Base-by-base conservation (phyloP, 2,888 invertebrate genomes). In the Achlya flavicornis region DNA sequence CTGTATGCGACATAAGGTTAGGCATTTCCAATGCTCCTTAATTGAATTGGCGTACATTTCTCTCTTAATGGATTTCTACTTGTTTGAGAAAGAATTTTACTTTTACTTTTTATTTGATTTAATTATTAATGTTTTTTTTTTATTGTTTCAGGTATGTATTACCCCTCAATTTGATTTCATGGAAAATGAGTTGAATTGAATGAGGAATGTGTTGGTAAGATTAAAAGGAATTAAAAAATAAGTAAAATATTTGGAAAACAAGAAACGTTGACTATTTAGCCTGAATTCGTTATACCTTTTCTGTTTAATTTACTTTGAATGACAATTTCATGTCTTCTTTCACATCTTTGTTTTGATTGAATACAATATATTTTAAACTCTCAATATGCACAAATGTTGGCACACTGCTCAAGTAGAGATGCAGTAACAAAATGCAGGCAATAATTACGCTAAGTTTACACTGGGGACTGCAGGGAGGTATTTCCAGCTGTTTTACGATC, bases 401-500 rank as follows among this genome's bases (percentile, higher is more conserved):
- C 53, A 53, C 19, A 19, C 10, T 19, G n/a, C 12, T 46, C 46
- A 14, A 46, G 46, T 46, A 46, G 58, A 35, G 38, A 58, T 35
- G 35, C 41, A 16, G 38, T 38, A 16, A 43, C 43, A 26, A 14
- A 19, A 11, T 12, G 38, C 16, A 41, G 12, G 43, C 14, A 43
- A 43, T 60, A 60, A 60, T 60, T 60, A 43, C 43, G 19, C 26
- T 12, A 41, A 41, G 60, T 43, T 43, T 43, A 41, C 19, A 60
- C 26, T 12, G 53, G 35, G 35, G 41, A 14, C 65, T 63, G 62
- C 61, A 59, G 64, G 19, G 66, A 65, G 63, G 66, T 84, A 84
- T 84, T 83, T 83, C 69, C 71, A 75, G 79, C 73, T 66, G 66
- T 75, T 83, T 84, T 79, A 85, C 79, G 83, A 85, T 63, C 68